Conservation (phyloP, 2,797 vertebrate genomes). For the Sebastes minor region DNA sequence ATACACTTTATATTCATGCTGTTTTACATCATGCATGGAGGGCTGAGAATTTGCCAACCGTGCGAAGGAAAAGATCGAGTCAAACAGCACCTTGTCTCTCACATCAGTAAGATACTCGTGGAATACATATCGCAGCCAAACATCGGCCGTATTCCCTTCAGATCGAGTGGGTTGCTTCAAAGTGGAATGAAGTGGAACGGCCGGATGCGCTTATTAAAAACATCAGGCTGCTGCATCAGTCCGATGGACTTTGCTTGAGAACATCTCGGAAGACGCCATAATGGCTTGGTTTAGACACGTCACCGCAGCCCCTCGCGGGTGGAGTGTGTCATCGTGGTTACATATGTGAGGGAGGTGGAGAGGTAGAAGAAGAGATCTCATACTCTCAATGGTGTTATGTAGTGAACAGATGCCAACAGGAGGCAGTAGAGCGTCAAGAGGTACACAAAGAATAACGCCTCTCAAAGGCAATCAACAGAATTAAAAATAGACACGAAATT, state of each 20-base stretch:
- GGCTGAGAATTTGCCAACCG: slow-evolving; percentile 1
- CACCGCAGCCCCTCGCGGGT: slow-evolving; percentile 10
- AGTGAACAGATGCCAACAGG: background rate
- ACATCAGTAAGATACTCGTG: slow-evolving; percentile 36
- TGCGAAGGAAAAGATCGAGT: slow-evolving; percentile 25
- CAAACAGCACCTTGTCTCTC: slow-evolving; percentile 40
- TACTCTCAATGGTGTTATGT: background rate
- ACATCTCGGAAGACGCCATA: slow-evolving; percentile 57
- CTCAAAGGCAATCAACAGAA: no score
- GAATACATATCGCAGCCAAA: slow-evolving; percentile 41
- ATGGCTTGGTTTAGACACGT: slow-evolving; percentile 39
- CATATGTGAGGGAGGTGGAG: slow-evolving; percentile 20
- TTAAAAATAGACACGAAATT: no score
- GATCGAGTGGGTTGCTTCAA: slow-evolving; percentile 35
- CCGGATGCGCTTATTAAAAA: slow-evolving; percentile 54
- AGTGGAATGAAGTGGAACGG: slow-evolving; percentile 45
- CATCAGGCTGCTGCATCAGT: slow-evolving; percentile 54
- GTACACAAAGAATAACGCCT: background rate
- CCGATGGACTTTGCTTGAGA: slow-evolving; percentile 19
- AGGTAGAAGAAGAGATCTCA: background rate
- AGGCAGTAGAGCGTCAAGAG: background rate
- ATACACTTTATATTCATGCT: slow-evolving; percentile 29
- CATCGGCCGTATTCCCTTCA: slow-evolving; percentile 15
- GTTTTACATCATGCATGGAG: slow-evolving; percentile 24
- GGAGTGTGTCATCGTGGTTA: slow-evolving; percentile 22